Conservation (phyloP, 2,888 invertebrate genomes). For the Diogma glabrata region DNA sequence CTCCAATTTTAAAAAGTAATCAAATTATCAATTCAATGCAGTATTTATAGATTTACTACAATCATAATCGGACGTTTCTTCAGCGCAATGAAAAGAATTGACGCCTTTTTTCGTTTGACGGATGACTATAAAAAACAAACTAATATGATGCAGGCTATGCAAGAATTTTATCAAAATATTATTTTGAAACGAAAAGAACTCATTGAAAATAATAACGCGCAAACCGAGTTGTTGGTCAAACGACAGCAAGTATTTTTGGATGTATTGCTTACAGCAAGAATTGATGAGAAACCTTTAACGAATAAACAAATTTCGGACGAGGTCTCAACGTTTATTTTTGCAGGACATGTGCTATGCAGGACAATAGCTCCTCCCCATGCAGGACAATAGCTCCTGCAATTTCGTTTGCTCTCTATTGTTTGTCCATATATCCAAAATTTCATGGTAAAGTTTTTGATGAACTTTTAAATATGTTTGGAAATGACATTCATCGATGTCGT, state of each 20-base stretch:
- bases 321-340: slow-evolving; percentile 65
- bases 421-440: slow-evolving; percentile 37
- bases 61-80: not conserved
- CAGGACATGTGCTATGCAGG: too few relatives aligned
- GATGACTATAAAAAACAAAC: not conserved
- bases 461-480: slow-evolving; percentile 33
- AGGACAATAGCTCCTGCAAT: slow-evolving; percentile 42
- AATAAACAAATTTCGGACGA: slow-evolving; percentile 52
- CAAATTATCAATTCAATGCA: too few relatives aligned
- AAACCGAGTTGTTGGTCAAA: too few relatives aligned
- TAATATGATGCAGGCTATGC: slow-evolving; percentile 25
- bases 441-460: slow-evolving; percentile 39
- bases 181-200: slow-evolving; percentile 24
- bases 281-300: slow-evolving; percentile 45
- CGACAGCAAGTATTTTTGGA: slow-evolving; percentile 58
- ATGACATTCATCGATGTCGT: too few relatives aligned
- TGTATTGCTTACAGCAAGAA: slow-evolving; percentile 46
- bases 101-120: not conserved
- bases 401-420: slow-evolving; percentile 39
- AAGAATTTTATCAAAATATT: slow-evolving; percentile 28
- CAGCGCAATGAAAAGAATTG: not conserved
- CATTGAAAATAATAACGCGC: too few relatives aligned
- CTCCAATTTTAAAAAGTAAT: too few relatives aligned
- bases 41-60: not conserved
- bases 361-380: too few relatives aligned